Base-by-base conservation (phyloP, 1,140 invertebrate genomes). In the Yoshiicerus persimilis region DNA sequence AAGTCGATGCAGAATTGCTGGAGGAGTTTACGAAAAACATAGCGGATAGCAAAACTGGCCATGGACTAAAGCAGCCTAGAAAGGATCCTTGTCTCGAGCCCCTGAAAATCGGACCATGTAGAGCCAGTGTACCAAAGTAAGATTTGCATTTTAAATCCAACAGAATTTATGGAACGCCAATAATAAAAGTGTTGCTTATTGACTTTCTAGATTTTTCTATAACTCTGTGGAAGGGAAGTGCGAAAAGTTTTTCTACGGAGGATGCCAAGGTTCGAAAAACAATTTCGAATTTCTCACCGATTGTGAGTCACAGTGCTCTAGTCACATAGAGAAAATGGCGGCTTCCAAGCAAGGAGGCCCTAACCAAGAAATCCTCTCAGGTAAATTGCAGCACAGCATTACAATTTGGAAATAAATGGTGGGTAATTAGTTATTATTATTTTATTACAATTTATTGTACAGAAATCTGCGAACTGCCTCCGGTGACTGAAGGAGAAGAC, bases 181-280 rank as follows among this genome's bases (percentile, higher is more conserved):
- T 70, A 32, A 70, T 2, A 32, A 27, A 25, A 70, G 9, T 70
- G 9, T 23, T 27, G 23, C 20, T 2, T 20, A 20, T 23, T 64
- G n/a, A 64, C 11, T 34, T 85, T 75, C 6, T 66, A 89, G 88
- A 34, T 88, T 77, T 39, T 89, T 83, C 70, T 88, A 87, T 56
- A 90, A 90, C 66, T 56, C 77, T 9, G 62, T 34, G 0, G 32
- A 85, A 32, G 86, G 39, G 10, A 32, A 86, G 41, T 90, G 90
- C 41, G 87, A 90, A 38, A 27, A 11, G 91, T 98, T 99, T 93
- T 93, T 91, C 4, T 99, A 97, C 93, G 97, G 97, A 23, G 97
- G 97, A 25, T 99, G 98, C 93, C 96, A 96, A 92, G 96, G 96
- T 32, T 98, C 98, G 92, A 93, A 94, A 88, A 99, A 99, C 93